phyloP scores from a whole-genome alignment of 2,888 invertebrate species.

The Tetragnatha montana region DNA sequence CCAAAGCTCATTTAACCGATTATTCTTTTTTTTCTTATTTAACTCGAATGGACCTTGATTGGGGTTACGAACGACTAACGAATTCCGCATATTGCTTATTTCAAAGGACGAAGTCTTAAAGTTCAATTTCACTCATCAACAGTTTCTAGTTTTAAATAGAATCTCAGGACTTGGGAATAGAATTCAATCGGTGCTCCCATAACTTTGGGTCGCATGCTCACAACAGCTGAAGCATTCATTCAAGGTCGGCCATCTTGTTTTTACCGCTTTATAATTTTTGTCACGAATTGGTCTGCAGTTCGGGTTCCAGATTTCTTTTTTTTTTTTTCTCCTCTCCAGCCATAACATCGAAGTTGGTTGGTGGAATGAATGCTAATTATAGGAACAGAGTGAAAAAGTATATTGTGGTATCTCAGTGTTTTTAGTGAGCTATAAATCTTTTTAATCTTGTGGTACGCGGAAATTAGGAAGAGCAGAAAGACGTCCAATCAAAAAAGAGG shows the following conservation, averaged over 20 bases:
- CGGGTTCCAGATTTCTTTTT: slow-evolving; percentile 6
- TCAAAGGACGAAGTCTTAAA: no score
- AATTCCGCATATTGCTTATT: no score
- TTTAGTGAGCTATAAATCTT: slow-evolving; percentile 26
- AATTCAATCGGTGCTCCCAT: slow-evolving; percentile 7
- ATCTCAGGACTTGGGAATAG: background rate
- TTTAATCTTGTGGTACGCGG: slow-evolving; percentile 5
- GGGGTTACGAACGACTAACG: no score
- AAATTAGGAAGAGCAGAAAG: background rate
- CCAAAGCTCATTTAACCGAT: no score
- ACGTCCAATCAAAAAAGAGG: slow-evolving; percentile 9
- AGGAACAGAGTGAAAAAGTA: slow-evolving; percentile 2
- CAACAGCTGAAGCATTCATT: background rate
- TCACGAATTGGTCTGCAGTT: slow-evolving; percentile 28
- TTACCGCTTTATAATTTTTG: slow-evolving; percentile 15
- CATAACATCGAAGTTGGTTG: slow-evolving; percentile 6
- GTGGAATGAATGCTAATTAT: slow-evolving; percentile 30
- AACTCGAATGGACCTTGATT: no score
- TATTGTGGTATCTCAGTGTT: slow-evolving; percentile 21
- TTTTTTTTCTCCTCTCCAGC: background rate
- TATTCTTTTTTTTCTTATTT: no score
- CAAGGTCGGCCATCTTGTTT: slow-evolving; percentile 18
- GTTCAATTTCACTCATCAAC: no score
- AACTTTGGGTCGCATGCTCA: background rate
- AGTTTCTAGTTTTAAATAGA: background rate